A percentile compares a stretch with the other conserved stretches of the same genome.
phyloP scores from a whole-genome alignment of 2,888 invertebrate genomes.

The Callyntrura sp. region DNA sequence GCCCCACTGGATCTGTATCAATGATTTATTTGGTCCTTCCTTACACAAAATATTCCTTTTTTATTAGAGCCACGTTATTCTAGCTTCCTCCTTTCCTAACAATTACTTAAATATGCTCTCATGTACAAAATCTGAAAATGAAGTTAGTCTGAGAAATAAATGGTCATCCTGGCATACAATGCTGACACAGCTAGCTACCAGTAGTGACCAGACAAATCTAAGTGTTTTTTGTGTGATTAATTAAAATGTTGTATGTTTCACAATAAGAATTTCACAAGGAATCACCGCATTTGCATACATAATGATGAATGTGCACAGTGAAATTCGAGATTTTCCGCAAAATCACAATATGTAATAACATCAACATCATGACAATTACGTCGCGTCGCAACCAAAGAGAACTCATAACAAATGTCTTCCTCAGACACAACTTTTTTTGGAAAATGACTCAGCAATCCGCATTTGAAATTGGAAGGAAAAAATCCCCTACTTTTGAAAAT shows the following conservation, averaged over 20 bases:
- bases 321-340: neutral
- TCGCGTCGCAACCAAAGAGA: no score
- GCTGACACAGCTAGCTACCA: no score
- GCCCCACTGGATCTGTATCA: neutral
- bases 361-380: neutral
- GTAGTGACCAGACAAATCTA: no score
- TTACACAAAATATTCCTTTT: neutral
- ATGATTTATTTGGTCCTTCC: neutral
- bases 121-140: no score
- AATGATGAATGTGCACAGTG: neutral
- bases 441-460: slow-evolving; percentile 16
- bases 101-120: neutral
- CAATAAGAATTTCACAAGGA: no score
- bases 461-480: neutral
- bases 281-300: neutral
- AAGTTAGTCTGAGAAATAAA: no score
- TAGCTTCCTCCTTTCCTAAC: no score
- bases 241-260: no score
- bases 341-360: neutral
- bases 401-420: neutral
- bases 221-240: no score
- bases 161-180: no score
- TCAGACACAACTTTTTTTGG: neutral
- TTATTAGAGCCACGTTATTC: neutral
- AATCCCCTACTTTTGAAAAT: slow-evolving; percentile 9